Percentiles rank a stretch among this genome's conserved stretches.
These are phyloP conservation scores for Phylloscopus trochiloides DNA, from an alignment of 2,113 vertebrate species.

Conservation along the genomic window DNA sequence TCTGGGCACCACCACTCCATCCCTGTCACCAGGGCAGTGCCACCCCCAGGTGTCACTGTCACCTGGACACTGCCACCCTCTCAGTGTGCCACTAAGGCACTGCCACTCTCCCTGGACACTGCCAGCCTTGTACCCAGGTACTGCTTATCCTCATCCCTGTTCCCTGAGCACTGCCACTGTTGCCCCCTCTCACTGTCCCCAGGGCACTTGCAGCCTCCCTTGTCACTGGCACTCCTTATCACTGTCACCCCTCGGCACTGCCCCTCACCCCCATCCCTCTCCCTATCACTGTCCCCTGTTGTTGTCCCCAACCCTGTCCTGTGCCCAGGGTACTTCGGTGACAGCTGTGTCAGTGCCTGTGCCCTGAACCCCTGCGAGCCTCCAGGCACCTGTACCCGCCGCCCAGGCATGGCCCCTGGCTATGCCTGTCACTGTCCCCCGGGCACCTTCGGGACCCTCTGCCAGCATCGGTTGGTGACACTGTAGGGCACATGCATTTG, in stretches of 20 bases:
- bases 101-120: not conserved
- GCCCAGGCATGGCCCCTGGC: conserved; percentile 74
- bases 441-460: conserved; percentile 89
- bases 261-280: not conserved
- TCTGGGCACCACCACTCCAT: not conserved
- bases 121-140: not conserved
- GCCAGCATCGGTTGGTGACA: conserved; percentile 85
- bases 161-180: not conserved
- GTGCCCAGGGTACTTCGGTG: conserved; percentile 87
- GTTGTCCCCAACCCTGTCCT: not conserved
- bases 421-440: conserved; percentile 87
- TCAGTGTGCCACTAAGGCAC: not conserved
- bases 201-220: not conserved
- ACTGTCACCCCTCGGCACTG: not conserved
- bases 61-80: not conserved
- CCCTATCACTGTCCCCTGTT: not conserved
- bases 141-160: not conserved
- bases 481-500: fast-evolving
- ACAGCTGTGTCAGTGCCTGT: conserved; percentile 86
- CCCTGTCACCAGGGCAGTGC: not conserved
- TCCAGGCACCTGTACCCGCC: conserved; percentile 80
- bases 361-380: conserved; percentile 90
- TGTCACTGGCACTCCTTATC: not conserved
- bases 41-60: not conserved
- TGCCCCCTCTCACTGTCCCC: not conserved